Evolutionary conservation across 2,113 vertebrate species (phyloP).

Genomic region (Tetrax tetrax): DNA sequence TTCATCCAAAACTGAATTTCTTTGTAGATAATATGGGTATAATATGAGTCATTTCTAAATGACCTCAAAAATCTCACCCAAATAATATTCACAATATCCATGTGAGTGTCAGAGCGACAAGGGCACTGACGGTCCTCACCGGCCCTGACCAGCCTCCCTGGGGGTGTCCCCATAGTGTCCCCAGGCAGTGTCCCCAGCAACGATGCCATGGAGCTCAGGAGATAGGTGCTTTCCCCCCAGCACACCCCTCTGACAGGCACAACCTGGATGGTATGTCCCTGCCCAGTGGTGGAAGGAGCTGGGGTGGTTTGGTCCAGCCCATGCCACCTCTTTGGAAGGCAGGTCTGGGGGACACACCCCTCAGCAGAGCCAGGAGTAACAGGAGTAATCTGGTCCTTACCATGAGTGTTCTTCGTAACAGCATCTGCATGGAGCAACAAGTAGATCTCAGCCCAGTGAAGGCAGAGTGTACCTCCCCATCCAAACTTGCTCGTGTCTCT

Average conservation of each 20-base stretch:
- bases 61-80: background rate
- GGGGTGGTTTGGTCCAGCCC: background rate
- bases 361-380: background rate
- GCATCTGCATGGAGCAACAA: background rate
- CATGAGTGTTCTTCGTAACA: background rate
- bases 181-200: background rate
- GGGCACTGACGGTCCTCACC: background rate
- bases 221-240: background rate
- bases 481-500: background rate
- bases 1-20: background rate
- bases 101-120: background rate
- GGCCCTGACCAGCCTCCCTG: background rate
- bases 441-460: background rate
- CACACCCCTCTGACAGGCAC: background rate
- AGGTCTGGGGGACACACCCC: background rate
- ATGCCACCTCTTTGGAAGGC: background rate
- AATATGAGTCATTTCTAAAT: background rate
- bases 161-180: background rate
- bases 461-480: background rate
- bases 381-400: background rate
- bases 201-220: background rate
- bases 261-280: background rate
- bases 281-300: background rate
- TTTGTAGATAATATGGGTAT: background rate
- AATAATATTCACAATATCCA: background rate